Evolutionary conservation across 2,888 invertebrate species (phyloP).

Genomic region (Drosophila sordidula): DNA sequence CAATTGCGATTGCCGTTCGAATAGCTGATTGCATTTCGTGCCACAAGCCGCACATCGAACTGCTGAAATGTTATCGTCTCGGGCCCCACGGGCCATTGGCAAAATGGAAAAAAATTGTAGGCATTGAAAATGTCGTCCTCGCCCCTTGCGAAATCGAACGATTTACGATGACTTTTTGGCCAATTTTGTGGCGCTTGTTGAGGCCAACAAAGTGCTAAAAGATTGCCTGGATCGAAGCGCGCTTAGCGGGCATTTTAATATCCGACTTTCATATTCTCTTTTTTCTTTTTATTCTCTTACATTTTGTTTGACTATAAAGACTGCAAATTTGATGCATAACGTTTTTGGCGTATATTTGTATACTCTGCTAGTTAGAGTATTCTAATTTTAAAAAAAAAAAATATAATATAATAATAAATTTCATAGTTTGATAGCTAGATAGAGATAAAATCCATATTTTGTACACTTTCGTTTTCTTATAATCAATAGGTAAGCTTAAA

Average conservation of each 20-base stretch:
- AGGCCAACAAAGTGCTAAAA: slow-evolving; percentile 5
- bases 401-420: too few relatives aligned
- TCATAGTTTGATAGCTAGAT: too few relatives aligned
- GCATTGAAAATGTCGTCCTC: slow-evolving; percentile 26
- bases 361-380: too few relatives aligned
- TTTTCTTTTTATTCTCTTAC: background rate
- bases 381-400: too few relatives aligned
- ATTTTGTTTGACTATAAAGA: too few relatives aligned
- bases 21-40: slow-evolving; percentile 54
- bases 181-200: background rate
- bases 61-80: slow-evolving; percentile 18
- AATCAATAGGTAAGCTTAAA: too few relatives aligned
- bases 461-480: too few relatives aligned
- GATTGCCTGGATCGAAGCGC: slow-evolving; percentile 4
- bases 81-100: slow-evolving; percentile 14
- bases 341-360: too few relatives aligned
- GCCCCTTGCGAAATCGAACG: background rate
- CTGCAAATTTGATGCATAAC: too few relatives aligned
- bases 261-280: background rate
- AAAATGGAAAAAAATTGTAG: slow-evolving; percentile 19
- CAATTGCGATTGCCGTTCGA: slow-evolving; percentile 39
- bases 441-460: too few relatives aligned
- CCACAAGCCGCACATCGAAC: slow-evolving; percentile 26
- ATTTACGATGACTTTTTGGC: slow-evolving; percentile 1
- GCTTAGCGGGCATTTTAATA: background rate